A percentile compares a stretch with the other conserved stretches of the same genome.
Conservation (phyloP, 2,888 invertebrate genomes). For the Rosalia funebris region DNA sequence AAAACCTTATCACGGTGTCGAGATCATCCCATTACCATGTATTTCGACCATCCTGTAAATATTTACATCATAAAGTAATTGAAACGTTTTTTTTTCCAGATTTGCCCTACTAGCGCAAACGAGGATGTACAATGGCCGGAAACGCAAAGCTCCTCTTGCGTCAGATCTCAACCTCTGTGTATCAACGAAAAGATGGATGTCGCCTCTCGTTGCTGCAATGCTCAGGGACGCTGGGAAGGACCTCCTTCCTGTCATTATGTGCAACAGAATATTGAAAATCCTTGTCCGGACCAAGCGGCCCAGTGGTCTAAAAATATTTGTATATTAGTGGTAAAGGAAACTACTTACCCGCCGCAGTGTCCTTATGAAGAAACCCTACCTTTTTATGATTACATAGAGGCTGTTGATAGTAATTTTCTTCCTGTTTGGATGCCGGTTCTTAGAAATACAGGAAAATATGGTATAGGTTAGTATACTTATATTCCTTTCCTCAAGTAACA, state of each 20-base stretch:
- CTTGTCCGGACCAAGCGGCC: conserved; percentile 39
- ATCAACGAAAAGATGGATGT: conserved; percentile 30
- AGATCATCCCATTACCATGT: no score
- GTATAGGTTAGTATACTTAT: conserved; percentile 40
- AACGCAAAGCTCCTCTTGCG: conserved; percentile 14
- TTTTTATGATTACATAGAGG: conserved; percentile 40
- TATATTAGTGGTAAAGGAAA: conserved; percentile 32
- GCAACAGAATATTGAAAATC: conserved; percentile 38
- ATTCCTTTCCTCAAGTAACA: no score
- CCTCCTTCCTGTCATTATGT: conserved; percentile 28
- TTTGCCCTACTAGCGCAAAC: conserved; percentile 3
- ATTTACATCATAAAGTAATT: no score
- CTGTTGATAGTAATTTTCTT: conserved; percentile 12
- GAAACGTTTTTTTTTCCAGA: no score
- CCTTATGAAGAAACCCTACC: conserved; percentile 42
- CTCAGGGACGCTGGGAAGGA: conserved; percentile 35
- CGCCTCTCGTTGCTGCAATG: conserved; percentile 31
- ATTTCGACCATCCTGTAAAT: no score
- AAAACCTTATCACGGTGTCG: no score
- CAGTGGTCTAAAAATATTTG: conserved; percentile 32
- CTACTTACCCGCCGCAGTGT: conserved; percentile 45
- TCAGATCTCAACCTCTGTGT: conserved; percentile 33
- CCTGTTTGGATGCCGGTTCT: conserved; percentile 51
- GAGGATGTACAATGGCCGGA: conserved; percentile 15
- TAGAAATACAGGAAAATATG: conserved; percentile 38